These are phyloP conservation scores for Phrynosoma blainvillii DNA, from an alignment of 2,113 vertebrate species.

Conservation along the genomic window DNA sequence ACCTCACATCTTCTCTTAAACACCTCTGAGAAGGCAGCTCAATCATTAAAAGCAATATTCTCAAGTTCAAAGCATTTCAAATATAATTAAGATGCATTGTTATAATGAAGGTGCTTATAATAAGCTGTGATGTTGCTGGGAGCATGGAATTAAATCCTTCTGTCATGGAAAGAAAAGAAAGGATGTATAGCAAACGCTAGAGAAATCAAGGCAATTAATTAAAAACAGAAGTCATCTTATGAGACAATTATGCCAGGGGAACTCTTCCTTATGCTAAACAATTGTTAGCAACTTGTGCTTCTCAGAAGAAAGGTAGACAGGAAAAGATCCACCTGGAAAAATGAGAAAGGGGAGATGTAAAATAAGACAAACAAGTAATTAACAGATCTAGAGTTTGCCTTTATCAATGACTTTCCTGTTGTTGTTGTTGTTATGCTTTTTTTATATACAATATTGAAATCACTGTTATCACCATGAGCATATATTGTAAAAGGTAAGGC, in stretches of 20 bases:
- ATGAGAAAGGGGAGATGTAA: neutral
- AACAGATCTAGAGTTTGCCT: constrained; percentile 9
- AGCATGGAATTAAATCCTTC: neutral
- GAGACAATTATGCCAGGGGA: constrained; percentile 22
- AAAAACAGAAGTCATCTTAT: constrained; percentile 27
- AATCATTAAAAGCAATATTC: constrained; percentile 36
- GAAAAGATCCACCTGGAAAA: neutral
- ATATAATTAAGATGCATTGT: constrained; percentile 55
- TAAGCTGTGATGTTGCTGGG: constrained; percentile 11
- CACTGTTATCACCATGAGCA: neutral
- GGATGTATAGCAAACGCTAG: neutral
- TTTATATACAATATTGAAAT: neutral
- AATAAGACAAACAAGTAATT: neutral
- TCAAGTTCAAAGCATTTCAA: constrained; percentile 53
- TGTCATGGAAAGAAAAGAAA: neutral
- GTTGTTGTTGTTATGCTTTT: neutral
- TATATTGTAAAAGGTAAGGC: neutral
- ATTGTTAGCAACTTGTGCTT: constrained; percentile 9
- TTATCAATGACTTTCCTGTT: constrained; percentile 3
- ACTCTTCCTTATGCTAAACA: neutral
- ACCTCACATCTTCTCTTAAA: constrained; percentile 10
- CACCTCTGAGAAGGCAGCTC: constrained; percentile 50
- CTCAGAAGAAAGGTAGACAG: constrained; percentile 11
- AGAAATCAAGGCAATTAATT: constrained; percentile 29
- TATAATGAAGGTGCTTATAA: constrained; percentile 42